A percentile compares a stretch with the other conserved stretches of the same genome.
Conservation (phyloP, 2,888 invertebrate genomes). For the Stictocephala bisonia region DNA sequence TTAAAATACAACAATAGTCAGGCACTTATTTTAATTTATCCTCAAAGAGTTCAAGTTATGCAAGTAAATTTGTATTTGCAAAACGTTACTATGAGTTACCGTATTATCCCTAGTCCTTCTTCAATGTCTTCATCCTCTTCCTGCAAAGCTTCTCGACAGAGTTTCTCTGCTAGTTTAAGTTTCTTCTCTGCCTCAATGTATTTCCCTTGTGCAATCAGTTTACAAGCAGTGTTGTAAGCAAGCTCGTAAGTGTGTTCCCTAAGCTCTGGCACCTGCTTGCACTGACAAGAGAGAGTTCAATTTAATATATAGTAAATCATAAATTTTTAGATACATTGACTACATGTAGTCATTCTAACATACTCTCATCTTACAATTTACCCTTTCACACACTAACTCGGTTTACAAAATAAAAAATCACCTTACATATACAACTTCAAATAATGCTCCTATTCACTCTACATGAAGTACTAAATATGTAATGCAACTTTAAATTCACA, state of each 20-base stretch:
- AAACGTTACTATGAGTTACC: slow-evolving; percentile 65
- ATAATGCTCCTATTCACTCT: too few species aligned
- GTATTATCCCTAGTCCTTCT: slow-evolving; percentile 90
- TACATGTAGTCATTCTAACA: slow-evolving; percentile 60
- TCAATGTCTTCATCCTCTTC: slow-evolving; percentile 98
- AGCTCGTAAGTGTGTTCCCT: slow-evolving; percentile 88
- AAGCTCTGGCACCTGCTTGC: slow-evolving; percentile 68
- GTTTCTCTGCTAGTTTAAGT: slow-evolving; percentile 83
- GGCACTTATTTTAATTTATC: too few species aligned
- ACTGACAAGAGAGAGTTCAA: slow-evolving; percentile 61
- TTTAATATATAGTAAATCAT: not conserved
- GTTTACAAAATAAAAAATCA: too few species aligned
- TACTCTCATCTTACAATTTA: slow-evolving; percentile 65
- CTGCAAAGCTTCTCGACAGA: slow-evolving; percentile 84
- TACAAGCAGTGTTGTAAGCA: slow-evolving; percentile 91
- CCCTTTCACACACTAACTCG: too few species aligned
- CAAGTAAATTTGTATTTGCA: too few species aligned
- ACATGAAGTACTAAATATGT: too few species aligned
- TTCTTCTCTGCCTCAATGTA: slow-evolving; percentile 83
- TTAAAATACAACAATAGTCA: too few species aligned
- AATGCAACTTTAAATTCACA: too few species aligned
- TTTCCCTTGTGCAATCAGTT: slow-evolving; percentile 77
- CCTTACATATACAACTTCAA: too few species aligned
- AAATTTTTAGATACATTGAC: too few species aligned
- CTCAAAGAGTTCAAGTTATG: too few species aligned